phyloP scores from a whole-genome alignment of 1,140 invertebrate genomes.

The Procambarus clarkii region DNA sequence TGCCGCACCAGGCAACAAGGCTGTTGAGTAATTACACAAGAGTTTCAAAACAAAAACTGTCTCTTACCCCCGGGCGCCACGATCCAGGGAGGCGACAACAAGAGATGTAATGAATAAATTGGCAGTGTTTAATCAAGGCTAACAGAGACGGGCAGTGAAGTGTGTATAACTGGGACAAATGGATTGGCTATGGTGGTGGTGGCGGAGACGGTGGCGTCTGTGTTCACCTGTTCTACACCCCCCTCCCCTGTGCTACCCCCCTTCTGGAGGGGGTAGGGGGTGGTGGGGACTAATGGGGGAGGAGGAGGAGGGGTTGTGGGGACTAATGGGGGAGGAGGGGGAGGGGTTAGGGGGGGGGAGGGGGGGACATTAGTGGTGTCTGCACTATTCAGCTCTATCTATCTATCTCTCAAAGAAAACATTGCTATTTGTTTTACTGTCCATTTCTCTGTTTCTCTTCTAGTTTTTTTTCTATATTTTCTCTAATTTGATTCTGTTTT shows the following conservation, averaged over 20 bases:
- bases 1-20: no score
- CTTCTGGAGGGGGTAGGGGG: no score
- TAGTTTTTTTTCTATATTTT: no score
- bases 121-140: conserved; percentile 42
- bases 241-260: no score
- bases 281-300: no score
- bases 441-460: no score
- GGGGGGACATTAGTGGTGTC: no score
- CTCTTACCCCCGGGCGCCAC: not conserved
- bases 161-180: conserved; percentile 43
- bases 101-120: conserved; percentile 49
- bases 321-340: not conserved
- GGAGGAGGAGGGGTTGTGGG: not conserved
- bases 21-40: no score
- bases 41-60: not conserved
- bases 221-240: no score
- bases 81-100: not conserved
- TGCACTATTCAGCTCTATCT: no score
- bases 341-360: not conserved
- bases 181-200: conserved; percentile 43
- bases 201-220: not conserved
- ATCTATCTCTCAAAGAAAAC: no score
- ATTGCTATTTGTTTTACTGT: no score
- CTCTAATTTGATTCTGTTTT: not conserved
- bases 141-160: conserved; percentile 42